phyloP scores from a whole-genome alignment of 2,888 invertebrate species.

The Ormyrus thymus region DNA sequence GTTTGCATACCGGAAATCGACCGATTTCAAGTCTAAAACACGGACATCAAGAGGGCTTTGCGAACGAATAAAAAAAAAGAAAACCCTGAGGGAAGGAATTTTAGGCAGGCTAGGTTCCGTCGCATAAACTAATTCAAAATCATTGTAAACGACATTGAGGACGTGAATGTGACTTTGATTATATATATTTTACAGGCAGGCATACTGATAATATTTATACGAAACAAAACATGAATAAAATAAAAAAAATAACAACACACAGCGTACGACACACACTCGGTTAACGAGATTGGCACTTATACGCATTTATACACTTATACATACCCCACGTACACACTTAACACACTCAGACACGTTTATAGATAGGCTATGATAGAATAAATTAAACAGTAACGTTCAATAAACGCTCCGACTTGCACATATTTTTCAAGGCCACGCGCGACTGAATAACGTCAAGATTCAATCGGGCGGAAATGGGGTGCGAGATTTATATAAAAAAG shows the following conservation, averaged over 20 bases:
- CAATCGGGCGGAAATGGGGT: conserved; percentile 40
- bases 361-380: conserved; percentile 74
- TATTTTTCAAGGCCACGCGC: conserved; percentile 61
- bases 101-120: conserved; percentile 66
- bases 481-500: conserved; percentile 39
- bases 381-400: conserved; percentile 69
- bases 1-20: no score
- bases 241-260: conserved; percentile 35
- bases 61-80: conserved; percentile 28
- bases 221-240: conserved; percentile 37
- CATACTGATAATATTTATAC: conserved; percentile 61
- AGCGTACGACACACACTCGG: conserved; percentile 49
- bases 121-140: conserved; percentile 63
- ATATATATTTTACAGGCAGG: conserved; percentile 64
- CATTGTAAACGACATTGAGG: conserved; percentile 49
- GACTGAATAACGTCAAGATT: conserved; percentile 38
- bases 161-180: conserved; percentile 50
- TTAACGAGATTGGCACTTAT: conserved; percentile 53
- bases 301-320: conserved; percentile 57
- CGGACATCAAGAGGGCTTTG: conserved; percentile 56
- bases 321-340: conserved; percentile 53
- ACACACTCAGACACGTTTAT: conserved; percentile 61
- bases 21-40: conserved; percentile 30
- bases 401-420: conserved; percentile 68
- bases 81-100: conserved; percentile 58